Base-by-base conservation (phyloP, 2,113 vertebrate species). In the Nothobranchius furzeri region DNA sequence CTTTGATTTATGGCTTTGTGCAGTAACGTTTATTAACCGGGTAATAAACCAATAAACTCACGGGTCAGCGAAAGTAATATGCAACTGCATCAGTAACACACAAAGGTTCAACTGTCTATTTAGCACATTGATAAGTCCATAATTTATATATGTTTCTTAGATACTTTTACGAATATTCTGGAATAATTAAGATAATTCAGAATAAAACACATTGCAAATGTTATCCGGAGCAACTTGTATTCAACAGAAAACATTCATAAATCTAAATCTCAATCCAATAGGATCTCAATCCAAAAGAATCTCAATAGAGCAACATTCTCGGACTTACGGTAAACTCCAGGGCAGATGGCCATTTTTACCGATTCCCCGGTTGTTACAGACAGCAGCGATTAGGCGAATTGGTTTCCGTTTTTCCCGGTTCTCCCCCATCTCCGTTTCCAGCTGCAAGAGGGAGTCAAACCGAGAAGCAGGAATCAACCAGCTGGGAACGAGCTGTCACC, bases 251-350 rank as follows among this genome's bases (percentile, higher is more conserved):
- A 1, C 30, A 30, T 30, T 30, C 30, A 30, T 30, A 30, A 30
- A 30, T 30, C 30, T 30, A 30, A 30, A 30, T 20, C 20, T 20
- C 20, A 20, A 20, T 20, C 20, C 20, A 20, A 20, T 20, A 20
- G 20, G 20, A 20, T 20, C 20, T 20, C 20, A 20, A 20, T 20
- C 20, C 20, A 20, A 20, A 20, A 20, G 20, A 20, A 20, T 20
- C 20, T 20, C 20, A 20, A 30, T 3, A 4, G 30, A 4, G 30
- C 3, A 30, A 4, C 30, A 30, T 30, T 30, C 30, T 30, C 30
- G 30, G 20, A 76, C 93, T 94, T 91, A 95, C 94, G 93, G 92
- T 76, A 95, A 65, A 52, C 68, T 52, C 93, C 93, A 95, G 7
- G 93, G 93, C 73, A 95, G 30, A 0, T 54, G 17, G 1, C 93